Conservation (phyloP, 2,113 vertebrate genomes). For the Halichoerus grypus region DNA sequence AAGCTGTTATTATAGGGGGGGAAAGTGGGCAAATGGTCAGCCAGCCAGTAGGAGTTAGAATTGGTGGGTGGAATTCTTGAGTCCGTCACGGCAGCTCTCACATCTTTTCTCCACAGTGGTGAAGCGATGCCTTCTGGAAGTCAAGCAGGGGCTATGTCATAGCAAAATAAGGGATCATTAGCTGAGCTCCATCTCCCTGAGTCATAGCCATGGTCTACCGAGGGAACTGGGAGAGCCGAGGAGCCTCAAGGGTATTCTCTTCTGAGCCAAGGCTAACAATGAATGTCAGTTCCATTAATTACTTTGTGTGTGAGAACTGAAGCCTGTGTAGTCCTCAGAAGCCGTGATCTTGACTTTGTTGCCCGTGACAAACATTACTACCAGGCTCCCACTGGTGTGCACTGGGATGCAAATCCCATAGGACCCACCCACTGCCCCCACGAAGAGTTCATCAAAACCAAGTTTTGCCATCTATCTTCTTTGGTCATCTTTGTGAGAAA, state of each 20-base stretch:
- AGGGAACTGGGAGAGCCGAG: neutral
- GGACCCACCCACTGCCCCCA: neutral
- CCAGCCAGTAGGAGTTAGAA: neutral
- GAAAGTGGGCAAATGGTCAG: neutral
- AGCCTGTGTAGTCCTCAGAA: neutral
- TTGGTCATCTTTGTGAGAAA: neutral
- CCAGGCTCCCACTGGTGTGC: neutral
- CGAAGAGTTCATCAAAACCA: neutral
- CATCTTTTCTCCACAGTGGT: neutral
- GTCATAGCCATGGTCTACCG: neutral
- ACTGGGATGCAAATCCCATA: neutral
- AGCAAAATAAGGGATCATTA: neutral
- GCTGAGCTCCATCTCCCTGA: neutral
- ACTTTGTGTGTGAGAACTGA: neutral
- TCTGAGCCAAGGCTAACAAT: neutral
- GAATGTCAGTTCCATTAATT: neutral
- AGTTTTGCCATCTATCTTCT: constrained; percentile 4
- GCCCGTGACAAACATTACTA: neutral
- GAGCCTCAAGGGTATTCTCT: neutral
- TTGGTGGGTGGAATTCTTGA: neutral
- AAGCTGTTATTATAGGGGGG: neutral
- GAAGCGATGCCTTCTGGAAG: neutral
- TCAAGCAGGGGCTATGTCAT: neutral
- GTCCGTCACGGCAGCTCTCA: neutral
- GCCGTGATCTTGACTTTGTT: neutral